Evolutionary conservation across 1,140 invertebrate genomes (phyloP).

Genomic region (Proctacanthus coquilletti): DNA sequence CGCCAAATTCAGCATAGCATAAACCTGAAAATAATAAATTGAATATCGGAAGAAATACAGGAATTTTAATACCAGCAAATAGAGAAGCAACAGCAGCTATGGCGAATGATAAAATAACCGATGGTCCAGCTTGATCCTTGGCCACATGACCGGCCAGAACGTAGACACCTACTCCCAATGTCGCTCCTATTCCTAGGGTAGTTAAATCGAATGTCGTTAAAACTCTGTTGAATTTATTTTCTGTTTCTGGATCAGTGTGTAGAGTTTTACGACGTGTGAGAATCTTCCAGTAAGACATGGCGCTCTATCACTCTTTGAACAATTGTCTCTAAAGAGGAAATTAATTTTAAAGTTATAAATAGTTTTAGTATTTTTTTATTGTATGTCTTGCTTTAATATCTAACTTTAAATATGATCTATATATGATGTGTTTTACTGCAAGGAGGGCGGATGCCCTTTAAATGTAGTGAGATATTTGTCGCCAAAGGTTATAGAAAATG

Average conservation of each 20-base stretch:
- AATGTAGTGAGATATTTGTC: too few relatives aligned
- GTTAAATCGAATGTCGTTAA: conserved; percentile 61
- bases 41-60: neutral
- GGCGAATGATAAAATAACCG: conserved; percentile 67
- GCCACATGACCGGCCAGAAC: conserved; percentile 76
- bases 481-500: too few relatives aligned
- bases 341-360: too few relatives aligned
- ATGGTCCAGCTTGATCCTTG: conserved; percentile 59
- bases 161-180: conserved; percentile 77
- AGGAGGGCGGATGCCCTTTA: too few relatives aligned
- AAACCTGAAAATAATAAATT: conserved; percentile 39
- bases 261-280: conserved; percentile 22
- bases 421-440: too few relatives aligned
- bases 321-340: too few relatives aligned
- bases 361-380: too few relatives aligned
- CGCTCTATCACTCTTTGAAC: too few relatives aligned
- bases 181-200: conserved; percentile 67
- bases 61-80: conserved; percentile 43
- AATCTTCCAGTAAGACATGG: conserved; percentile 26
- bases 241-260: conserved; percentile 17
- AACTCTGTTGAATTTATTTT: conserved; percentile 32
- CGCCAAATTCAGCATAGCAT: conserved; percentile 80
- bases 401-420: too few relatives aligned
- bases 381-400: too few relatives aligned
- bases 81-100: conserved; percentile 73